These are phyloP conservation scores for Syrista parreyssii DNA, from an alignment of 2,888 invertebrate species.

Conservation along the genomic window DNA sequence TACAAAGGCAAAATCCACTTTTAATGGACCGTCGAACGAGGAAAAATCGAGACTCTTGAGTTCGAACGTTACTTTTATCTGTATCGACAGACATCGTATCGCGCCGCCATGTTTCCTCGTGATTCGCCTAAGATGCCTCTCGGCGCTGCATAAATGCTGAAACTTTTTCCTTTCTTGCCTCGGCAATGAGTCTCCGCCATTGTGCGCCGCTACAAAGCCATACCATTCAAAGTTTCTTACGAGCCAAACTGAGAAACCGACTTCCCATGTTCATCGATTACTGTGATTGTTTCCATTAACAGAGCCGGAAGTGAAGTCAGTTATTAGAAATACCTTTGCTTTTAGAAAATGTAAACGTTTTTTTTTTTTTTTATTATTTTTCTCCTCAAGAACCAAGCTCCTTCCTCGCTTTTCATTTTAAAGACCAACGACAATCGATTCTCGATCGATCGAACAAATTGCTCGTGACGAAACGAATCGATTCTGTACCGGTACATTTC, in stretches of 20 bases:
- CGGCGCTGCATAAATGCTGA: not conserved
- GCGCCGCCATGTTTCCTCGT: not conserved
- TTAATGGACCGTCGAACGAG: not conserved
- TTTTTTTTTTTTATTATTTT: too few relatives aligned
- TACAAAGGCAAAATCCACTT: not conserved
- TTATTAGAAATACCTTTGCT: too few relatives aligned
- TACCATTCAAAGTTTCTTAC: not conserved
- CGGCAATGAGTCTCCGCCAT: not conserved
- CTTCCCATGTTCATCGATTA: not conserved
- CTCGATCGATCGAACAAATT: too few relatives aligned
- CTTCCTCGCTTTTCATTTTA: too few relatives aligned
- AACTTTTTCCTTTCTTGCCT: not conserved
- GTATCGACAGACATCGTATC: not conserved
- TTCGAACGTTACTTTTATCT: not conserved
- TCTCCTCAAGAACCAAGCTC: too few relatives aligned
- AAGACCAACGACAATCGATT: too few relatives aligned
- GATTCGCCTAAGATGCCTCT: not conserved
- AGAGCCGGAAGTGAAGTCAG: too few relatives aligned
- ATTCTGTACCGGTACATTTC: too few relatives aligned
- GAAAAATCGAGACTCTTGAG: not conserved
- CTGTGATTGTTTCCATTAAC: too few relatives aligned
- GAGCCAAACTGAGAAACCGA: not conserved
- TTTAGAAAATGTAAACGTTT: too few relatives aligned
- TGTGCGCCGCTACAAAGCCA: not conserved
- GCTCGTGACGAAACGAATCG: too few relatives aligned